phyloP scores from a whole-genome alignment of 2,113 vertebrate species.

The Tragelaphus buxtoni region DNA sequence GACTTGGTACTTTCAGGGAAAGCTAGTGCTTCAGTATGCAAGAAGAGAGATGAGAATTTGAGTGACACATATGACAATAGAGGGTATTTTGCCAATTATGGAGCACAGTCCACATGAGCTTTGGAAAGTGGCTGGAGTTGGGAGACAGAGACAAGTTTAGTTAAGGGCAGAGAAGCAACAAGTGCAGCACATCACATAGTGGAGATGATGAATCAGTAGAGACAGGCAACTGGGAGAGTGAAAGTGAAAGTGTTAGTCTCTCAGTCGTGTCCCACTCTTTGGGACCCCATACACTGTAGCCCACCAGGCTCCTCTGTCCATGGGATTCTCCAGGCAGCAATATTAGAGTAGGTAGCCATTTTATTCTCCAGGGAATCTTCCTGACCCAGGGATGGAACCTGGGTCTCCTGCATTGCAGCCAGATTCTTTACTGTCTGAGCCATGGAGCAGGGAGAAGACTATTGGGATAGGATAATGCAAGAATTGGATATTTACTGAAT shows the following conservation, averaged over 20 bases:
- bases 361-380: neutral
- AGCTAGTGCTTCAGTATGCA: neutral
- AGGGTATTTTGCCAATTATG: neutral
- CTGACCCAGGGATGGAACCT: neutral
- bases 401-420: neutral
- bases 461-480: fast-evolving
- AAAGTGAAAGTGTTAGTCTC: neutral
- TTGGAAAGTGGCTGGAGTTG: neutral
- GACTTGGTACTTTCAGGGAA: neutral
- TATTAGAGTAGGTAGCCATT: neutral
- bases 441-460: neutral
- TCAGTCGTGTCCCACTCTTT: neutral
- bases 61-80: neutral
- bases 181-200: neutral
- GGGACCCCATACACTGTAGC: neutral
- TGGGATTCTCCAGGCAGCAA: neutral
- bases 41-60: neutral
- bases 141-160: neutral
- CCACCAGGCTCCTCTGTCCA: neutral
- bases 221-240: neutral
- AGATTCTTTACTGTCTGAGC: neutral
- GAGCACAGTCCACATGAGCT: neutral
- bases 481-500: neutral
- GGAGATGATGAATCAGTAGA: neutral
- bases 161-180: neutral